These are phyloP conservation scores for Melieria omissa DNA, from an alignment of 2,888 invertebrate genomes.

Conservation along the genomic window DNA sequence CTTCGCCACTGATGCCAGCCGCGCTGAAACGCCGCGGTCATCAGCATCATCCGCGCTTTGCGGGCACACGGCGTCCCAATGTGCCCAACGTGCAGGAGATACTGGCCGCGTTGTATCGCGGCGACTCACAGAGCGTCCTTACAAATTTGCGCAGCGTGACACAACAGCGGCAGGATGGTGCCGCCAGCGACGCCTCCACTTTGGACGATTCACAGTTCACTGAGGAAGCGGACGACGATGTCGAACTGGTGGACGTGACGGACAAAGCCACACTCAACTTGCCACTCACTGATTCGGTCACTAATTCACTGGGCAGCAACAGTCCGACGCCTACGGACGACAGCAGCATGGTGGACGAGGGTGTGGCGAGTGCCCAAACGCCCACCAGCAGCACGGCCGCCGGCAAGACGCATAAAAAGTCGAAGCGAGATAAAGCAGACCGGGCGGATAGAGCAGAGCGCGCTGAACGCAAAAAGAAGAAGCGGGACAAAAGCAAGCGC, in stretches of 20 bases:
- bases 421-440: slow-evolving; percentile 44
- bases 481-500: slow-evolving; percentile 57
- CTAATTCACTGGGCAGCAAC: slow-evolving; percentile 61
- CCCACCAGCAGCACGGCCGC: slow-evolving; percentile 39
- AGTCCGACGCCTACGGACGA: slow-evolving; percentile 66
- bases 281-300: slow-evolving; percentile 59
- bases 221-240: slow-evolving; percentile 43
- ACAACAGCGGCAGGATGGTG: slow-evolving; percentile 34
- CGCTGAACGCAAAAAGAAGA: slow-evolving; percentile 47
- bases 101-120: slow-evolving; percentile 64
- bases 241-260: slow-evolving; percentile 40
- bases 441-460: slow-evolving; percentile 5
- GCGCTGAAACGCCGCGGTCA: slow-evolving; percentile 74
- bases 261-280: slow-evolving; percentile 53
- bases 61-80: slow-evolving; percentile 71
- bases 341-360: slow-evolving; percentile 61
- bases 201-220: slow-evolving; percentile 43
- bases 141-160: slow-evolving; percentile 54
- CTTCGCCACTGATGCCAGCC: slow-evolving; percentile 51
- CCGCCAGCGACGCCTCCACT: slow-evolving; percentile 44
- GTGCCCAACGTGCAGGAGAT: slow-evolving; percentile 66
- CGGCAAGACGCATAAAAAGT: slow-evolving; percentile 44
- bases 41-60: slow-evolving; percentile 80
- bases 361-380: slow-evolving; percentile 47
- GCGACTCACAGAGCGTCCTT: slow-evolving; percentile 60